These are phyloP conservation scores for Agriopis leucophaearia DNA, from an alignment of 2,888 invertebrate genomes.

Conservation along the genomic window DNA sequence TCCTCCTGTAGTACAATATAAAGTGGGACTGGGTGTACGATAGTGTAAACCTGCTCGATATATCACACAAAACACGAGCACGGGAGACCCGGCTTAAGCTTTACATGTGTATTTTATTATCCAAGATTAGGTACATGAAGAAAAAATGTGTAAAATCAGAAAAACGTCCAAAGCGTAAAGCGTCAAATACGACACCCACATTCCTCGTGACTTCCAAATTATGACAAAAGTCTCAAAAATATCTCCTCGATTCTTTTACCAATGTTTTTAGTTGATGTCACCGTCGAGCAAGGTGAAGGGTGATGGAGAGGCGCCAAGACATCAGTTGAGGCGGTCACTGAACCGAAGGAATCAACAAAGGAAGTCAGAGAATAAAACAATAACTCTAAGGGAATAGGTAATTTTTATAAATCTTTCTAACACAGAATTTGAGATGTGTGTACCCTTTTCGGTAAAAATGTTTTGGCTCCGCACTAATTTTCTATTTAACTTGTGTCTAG, in stretches of 20 bases:
- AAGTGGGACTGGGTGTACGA: too few relatives aligned
- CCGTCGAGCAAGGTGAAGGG: slow-evolving; percentile 41
- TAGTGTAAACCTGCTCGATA: too few relatives aligned
- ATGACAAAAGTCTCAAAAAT: slow-evolving; percentile 12
- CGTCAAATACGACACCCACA: slow-evolving; percentile 9
- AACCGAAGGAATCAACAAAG: slow-evolving; percentile 33
- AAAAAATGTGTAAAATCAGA: background rate
- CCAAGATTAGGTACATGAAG: too few relatives aligned
- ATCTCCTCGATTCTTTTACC: slow-evolving; percentile 4
- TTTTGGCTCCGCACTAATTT: too few relatives aligned
- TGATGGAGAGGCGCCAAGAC: slow-evolving; percentile 40
- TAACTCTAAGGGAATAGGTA: background rate
- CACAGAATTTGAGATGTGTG: too few relatives aligned
- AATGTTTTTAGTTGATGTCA: slow-evolving; percentile 6
- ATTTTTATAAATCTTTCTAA: too few relatives aligned
- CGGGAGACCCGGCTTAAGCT: too few relatives aligned
- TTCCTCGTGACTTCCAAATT: slow-evolving; percentile 20
- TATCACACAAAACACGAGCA: too few relatives aligned
- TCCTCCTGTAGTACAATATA: too few relatives aligned
- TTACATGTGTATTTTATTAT: too few relatives aligned
- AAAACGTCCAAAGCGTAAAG: background rate
- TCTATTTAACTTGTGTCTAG: too few relatives aligned
- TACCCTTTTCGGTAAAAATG: background rate
- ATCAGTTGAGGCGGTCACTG: slow-evolving; percentile 34
- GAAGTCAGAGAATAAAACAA: background rate